Conservation (phyloP, 1,140 invertebrate genomes). For the Tetranychus urticae region DNA sequence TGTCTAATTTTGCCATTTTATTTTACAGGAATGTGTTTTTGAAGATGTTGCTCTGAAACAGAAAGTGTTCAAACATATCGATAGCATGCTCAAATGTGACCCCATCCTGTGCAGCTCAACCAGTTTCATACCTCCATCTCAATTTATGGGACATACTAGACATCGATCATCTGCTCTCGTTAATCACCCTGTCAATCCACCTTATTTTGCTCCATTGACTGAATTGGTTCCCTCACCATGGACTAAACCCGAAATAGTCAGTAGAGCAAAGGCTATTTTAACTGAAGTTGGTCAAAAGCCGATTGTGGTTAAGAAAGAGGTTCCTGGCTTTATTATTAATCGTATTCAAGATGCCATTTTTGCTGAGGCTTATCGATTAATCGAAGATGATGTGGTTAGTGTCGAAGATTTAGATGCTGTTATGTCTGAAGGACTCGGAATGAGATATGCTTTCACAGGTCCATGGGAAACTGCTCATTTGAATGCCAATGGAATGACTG, state of each 20-base stretch:
- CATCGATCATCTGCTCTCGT: slow-evolving; percentile 48
- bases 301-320: slow-evolving; percentile 54
- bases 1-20: slow-evolving; percentile 22
- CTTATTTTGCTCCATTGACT: slow-evolving; percentile 77
- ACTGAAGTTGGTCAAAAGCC: slow-evolving; percentile 69
- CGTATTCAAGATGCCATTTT: slow-evolving; percentile 86
- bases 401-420: slow-evolving; percentile 75
- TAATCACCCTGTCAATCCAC: slow-evolving; percentile 86
- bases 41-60: slow-evolving; percentile 63
- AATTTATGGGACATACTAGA: slow-evolving; percentile 48
- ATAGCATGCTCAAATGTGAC: slow-evolving; percentile 36
- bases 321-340: slow-evolving; percentile 77
- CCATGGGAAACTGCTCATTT: slow-evolving; percentile 79
- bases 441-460: slow-evolving; percentile 81
- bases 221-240: slow-evolving; percentile 81
- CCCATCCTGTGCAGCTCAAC: slow-evolving; percentile 56
- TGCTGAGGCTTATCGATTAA: slow-evolving; percentile 71
- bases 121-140: slow-evolving; percentile 62
- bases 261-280: slow-evolving; percentile 47
- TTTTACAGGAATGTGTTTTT: slow-evolving; percentile 75
- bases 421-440: slow-evolving; percentile 78
- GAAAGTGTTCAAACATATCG: slow-evolving; percentile 49
- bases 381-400: slow-evolving; percentile 52
- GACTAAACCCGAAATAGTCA: slow-evolving; percentile 38
- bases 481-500: slow-evolving; percentile 63